Evolutionary conservation across 2,888 invertebrate genomes (phyloP).

Genomic region (Eupithecia insigniata): DNA sequence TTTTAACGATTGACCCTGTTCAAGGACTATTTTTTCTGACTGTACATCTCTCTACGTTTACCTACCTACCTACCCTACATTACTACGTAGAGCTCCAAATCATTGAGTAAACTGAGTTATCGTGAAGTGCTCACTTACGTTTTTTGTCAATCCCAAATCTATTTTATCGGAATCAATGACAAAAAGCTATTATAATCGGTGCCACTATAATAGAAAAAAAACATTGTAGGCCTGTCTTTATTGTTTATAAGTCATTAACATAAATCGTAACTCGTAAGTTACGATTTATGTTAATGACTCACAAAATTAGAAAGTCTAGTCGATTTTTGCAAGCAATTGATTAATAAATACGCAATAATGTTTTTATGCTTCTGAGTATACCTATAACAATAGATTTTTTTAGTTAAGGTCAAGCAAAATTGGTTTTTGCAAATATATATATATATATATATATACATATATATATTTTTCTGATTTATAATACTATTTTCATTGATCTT

Average conservation of each 20-base stretch:
- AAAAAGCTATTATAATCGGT: constrained; percentile 10
- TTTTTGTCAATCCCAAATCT: constrained; percentile 23
- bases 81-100: neutral
- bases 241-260: too few relatives aligned
- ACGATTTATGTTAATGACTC: neutral
- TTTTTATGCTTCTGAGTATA: too few relatives aligned
- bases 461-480: too few relatives aligned
- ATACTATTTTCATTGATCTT: too few relatives aligned
- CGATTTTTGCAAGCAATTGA: neutral
- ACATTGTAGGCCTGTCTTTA: neutral
- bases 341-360: neutral
- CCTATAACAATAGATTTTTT: neutral
- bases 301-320: neutral
- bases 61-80: neutral
- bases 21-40: neutral
- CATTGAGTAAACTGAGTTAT: constrained; percentile 18
- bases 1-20: neutral
- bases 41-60: neutral
- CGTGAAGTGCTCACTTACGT: constrained; percentile 20
- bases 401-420: neutral
- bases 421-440: neutral
- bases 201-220: neutral
- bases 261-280: too few relatives aligned
- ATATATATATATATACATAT: too few relatives aligned
- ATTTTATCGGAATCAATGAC: constrained; percentile 26